Evolutionary conservation across 2,888 invertebrate species (phyloP).

Genomic region (Drosophila koepferae): DNA sequence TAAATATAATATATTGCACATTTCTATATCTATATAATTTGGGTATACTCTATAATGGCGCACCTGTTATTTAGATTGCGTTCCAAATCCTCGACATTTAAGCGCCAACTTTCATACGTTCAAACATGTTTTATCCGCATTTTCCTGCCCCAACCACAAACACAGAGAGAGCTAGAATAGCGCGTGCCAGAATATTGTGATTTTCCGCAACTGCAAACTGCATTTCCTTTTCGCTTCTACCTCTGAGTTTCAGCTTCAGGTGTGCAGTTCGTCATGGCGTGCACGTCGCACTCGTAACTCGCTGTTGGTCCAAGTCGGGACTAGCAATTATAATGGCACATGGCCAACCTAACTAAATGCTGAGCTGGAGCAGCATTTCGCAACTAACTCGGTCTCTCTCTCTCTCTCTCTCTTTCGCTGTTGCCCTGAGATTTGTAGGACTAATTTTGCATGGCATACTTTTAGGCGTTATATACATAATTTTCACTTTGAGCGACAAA

Average conservation of each 20-base stretch:
- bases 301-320: slow-evolving; percentile 55
- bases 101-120: slow-evolving; percentile 27
- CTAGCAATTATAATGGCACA: slow-evolving; percentile 70
- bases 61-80: slow-evolving; percentile 30
- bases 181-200: slow-evolving; percentile 43
- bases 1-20: background rate
- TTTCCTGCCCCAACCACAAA: slow-evolving; percentile 26
- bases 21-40: background rate
- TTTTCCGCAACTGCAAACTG: slow-evolving; percentile 34
- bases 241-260: slow-evolving; percentile 8
- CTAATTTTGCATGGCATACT: slow-evolving; percentile 68
- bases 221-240: slow-evolving; percentile 25
- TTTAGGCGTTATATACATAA: slow-evolving; percentile 58
- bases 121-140: slow-evolving; percentile 42
- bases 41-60: slow-evolving; percentile 7
- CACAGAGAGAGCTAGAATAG: slow-evolving; percentile 9
- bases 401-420: background rate
- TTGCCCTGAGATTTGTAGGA: slow-evolving; percentile 46
- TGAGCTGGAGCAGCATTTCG: slow-evolving; percentile 3
- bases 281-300: slow-evolving; percentile 52
- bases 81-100: slow-evolving; percentile 20
- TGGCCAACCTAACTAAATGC: slow-evolving; percentile 38
- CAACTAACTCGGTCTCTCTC: background rate
- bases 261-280: slow-evolving; percentile 10
- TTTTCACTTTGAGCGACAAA: slow-evolving; percentile 72